A percentile compares a stretch with the other conserved stretches of the same genome.
These are phyloP conservation scores for Lycopodina hypogea DNA, from an alignment of 37 sponge, comb jelly and placozoan genomes.

Conservation along the genomic window DNA sequence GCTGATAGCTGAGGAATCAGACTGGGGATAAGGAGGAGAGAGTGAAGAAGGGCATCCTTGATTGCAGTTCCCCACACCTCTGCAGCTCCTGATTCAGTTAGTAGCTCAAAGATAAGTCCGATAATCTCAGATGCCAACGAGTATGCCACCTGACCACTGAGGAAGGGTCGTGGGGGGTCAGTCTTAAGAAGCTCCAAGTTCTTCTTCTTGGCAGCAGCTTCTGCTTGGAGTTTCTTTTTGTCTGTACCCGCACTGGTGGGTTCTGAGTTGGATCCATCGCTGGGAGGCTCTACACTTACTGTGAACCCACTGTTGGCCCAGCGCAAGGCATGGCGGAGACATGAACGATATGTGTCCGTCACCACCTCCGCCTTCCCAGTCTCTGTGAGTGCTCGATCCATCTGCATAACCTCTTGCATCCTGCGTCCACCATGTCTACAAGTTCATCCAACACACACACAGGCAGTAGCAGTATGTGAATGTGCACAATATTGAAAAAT, in stretches of 20 bases:
- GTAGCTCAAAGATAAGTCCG: slow-evolving; percentile 73
- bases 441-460: too few species aligned
- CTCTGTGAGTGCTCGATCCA: slow-evolving; percentile 74
- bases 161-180: slow-evolving; percentile 88
- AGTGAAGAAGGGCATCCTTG: slow-evolving; percentile 54
- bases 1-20: slow-evolving; percentile 47
- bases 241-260: slow-evolving; percentile 42
- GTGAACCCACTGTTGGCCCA: slow-evolving; percentile 87
- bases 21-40: slow-evolving; percentile 37
- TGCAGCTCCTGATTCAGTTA: slow-evolving; percentile 66
- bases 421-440: slow-evolving; percentile 40
- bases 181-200: slow-evolving; percentile 78
- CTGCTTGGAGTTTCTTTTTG: slow-evolving; percentile 73
- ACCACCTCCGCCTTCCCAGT: slow-evolving; percentile 70
- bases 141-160: slow-evolving; percentile 93
- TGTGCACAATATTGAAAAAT: too few species aligned
- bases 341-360: slow-evolving; percentile 71
- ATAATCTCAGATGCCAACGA: slow-evolving; percentile 94
- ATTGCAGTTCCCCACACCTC: slow-evolving; percentile 88
- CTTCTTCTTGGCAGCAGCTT: slow-evolving; percentile 85
- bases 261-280: slow-evolving; percentile 27
- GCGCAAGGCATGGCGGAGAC: slow-evolving; percentile 74
- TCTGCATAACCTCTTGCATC: slow-evolving; percentile 70
- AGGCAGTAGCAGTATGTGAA: not conserved
- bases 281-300: slow-evolving; percentile 82